Evolutionary conservation across 2,113 vertebrate genomes (phyloP).

Genomic region (Aptenodytes patagonicus): DNA sequence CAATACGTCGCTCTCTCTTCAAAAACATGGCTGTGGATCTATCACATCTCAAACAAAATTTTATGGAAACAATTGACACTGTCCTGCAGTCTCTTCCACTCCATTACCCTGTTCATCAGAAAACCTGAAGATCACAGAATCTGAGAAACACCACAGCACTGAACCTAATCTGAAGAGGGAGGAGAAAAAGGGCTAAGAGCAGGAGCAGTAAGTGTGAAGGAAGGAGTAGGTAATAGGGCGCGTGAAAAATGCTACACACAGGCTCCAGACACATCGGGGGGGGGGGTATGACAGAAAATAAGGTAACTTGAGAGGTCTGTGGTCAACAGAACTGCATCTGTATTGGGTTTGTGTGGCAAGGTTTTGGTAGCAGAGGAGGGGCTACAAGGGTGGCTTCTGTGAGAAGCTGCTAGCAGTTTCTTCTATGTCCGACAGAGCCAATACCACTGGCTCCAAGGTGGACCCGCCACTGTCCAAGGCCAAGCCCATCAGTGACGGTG

Average conservation of each 20-base stretch:
- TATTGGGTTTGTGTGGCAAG: not conserved
- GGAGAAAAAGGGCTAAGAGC: not conserved
- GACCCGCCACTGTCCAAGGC: too few relatives aligned
- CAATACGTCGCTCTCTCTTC: not conserved
- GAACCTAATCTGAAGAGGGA: not conserved
- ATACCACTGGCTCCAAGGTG: too few relatives aligned
- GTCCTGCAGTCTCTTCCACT: not conserved
- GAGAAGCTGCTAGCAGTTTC: too few relatives aligned
- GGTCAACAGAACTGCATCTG: not conserved
- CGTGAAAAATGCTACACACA: not conserved
- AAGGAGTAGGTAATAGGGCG: not conserved
- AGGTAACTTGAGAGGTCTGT: not conserved
- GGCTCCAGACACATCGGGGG: not conserved
- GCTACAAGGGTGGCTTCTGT: too few relatives aligned
- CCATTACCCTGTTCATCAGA: not conserved
- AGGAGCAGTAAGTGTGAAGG: not conserved
- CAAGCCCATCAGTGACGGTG: too few relatives aligned
- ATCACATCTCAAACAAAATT: not conserved
- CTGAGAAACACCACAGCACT: accelerated
- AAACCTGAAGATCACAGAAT: not conserved
- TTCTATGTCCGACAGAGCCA: too few relatives aligned
- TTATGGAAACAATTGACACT: not conserved
- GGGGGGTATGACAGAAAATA: not conserved
- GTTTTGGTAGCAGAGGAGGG: not conserved
- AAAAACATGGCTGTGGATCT: not conserved